These are phyloP conservation scores for Drosophila bunnanda DNA, from an alignment of 2,888 invertebrate genomes.

Conservation along the genomic window DNA sequence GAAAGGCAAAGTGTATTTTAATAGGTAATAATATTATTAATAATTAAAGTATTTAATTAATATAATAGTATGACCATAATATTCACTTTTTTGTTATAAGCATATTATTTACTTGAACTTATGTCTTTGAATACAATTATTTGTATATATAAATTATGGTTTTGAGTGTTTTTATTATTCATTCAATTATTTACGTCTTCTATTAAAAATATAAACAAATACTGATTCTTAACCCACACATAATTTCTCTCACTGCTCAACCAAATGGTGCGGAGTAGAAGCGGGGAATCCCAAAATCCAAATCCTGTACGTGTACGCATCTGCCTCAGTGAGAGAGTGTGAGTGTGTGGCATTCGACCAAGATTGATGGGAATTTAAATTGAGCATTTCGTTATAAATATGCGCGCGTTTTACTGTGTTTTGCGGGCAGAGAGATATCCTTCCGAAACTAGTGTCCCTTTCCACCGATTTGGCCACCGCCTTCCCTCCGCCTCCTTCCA, in stretches of 20 bases:
- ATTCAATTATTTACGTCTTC: not conserved
- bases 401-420: conserved; percentile 78
- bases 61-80: not conserved
- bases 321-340: conserved; percentile 23
- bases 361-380: conserved; percentile 82
- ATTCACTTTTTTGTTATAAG: not conserved
- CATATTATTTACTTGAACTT: not conserved
- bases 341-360: conserved; percentile 66
- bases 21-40: not conserved
- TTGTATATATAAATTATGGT: not conserved
- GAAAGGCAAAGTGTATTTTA: not conserved
- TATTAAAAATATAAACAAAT: not conserved
- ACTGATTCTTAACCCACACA: not conserved
- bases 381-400: conserved; percentile 82
- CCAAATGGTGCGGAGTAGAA: not conserved
- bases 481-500: not conserved
- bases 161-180: not conserved
- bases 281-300: conserved; percentile 21
- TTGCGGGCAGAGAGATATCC: conserved; percentile 57
- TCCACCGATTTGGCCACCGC: not conserved
- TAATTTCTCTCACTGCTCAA: not conserved
- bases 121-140: not conserved
- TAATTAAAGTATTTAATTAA: not conserved
- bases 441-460: conserved; percentile 13
- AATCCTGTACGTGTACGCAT: conserved; percentile 28